Evolutionary conservation across 2,113 vertebrate species (phyloP).

Genomic region (Conger conger): DNA sequence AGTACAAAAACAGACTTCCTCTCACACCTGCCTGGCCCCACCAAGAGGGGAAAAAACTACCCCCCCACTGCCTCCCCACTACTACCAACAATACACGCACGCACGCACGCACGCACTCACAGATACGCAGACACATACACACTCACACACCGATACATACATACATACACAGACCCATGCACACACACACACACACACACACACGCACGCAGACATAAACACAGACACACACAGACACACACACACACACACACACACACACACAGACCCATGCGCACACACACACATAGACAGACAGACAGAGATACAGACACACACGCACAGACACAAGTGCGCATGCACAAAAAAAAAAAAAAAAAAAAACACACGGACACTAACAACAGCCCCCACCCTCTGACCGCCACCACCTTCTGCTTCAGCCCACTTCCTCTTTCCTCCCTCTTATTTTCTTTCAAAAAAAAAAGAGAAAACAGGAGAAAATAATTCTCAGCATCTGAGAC

Average conservation of each 20-base stretch:
- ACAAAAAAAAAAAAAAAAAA: constrained; percentile 26
- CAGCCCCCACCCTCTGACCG: constrained; percentile 23
- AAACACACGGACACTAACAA: constrained; percentile 32
- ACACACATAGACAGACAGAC: constrained; percentile 17
- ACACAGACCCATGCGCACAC: constrained; percentile 9
- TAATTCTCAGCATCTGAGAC: constrained; percentile 91
- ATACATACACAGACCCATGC: background rate
- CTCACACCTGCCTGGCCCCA: constrained; percentile 87
- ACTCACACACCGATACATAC: too few relatives aligned
- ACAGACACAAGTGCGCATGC: constrained; percentile 21
- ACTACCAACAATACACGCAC: constrained; percentile 4
- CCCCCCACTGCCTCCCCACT: constrained; percentile 40
- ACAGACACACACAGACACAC: constrained; percentile 29
- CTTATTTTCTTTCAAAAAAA: constrained; percentile 43
- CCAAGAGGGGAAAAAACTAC: constrained; percentile 72
- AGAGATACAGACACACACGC: constrained; percentile 23
- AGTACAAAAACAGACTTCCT: constrained; percentile 90
- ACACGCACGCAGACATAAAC: constrained; percentile 13
- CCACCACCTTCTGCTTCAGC: background rate
- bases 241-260: too few relatives aligned
- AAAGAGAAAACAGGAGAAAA: constrained; percentile 63
- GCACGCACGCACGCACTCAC: constrained; percentile 17
- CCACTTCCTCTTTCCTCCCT: constrained; percentile 22
- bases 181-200: constrained; percentile 33
- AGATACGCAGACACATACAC: constrained; percentile 20